Percentiles rank a stretch among this genome's conserved stretches.
These are phyloP conservation scores for Kuschelorhynchus macadamiae DNA, from an alignment of 2,888 invertebrate species.

Conservation along the genomic window DNA sequence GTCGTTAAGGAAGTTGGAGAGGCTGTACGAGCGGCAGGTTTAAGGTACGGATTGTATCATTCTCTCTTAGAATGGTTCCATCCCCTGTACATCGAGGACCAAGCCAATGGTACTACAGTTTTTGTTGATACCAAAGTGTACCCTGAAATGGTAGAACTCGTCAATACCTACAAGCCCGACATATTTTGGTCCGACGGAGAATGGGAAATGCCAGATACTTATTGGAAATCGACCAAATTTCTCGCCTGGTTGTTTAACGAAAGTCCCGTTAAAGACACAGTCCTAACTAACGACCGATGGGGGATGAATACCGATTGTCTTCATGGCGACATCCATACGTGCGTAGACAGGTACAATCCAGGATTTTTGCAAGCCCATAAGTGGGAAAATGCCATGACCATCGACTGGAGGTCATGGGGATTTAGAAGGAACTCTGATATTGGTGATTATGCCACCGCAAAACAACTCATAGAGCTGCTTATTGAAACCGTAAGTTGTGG, in stretches of 20 bases:
- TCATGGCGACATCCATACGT: slow-evolving; percentile 92
- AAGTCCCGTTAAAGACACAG: slow-evolving; percentile 87
- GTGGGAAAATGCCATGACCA: slow-evolving; percentile 96
- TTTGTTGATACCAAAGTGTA: slow-evolving; percentile 79
- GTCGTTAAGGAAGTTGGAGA: slow-evolving; percentile 73
- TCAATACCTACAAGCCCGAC: slow-evolving; percentile 78
- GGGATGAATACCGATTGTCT: slow-evolving; percentile 82
- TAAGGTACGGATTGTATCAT: slow-evolving; percentile 88
- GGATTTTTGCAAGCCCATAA: slow-evolving; percentile 81
- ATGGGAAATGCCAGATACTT: slow-evolving; percentile 86
- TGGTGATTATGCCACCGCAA: slow-evolving; percentile 76
- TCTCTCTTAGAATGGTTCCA: slow-evolving; percentile 91
- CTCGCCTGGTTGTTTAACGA: slow-evolving; percentile 93
- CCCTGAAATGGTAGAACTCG: slow-evolving; percentile 85
- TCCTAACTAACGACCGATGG: slow-evolving; percentile 96
- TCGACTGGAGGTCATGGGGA: slow-evolving; percentile 91
- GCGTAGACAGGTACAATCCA: slow-evolving; percentile 85
- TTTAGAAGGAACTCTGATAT: slow-evolving; percentile 81
- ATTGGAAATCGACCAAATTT: slow-evolving; percentile 88
- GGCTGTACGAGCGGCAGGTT: slow-evolving; percentile 74
- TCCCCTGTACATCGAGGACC: slow-evolving; percentile 83
- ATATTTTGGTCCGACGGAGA: slow-evolving; percentile 97
- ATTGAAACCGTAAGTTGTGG: slow-evolving; percentile 87
- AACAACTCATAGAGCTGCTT: slow-evolving; percentile 79
- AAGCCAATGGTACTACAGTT: slow-evolving; percentile 64